Evolutionary conservation across 2,113 vertebrate species (phyloP).

Genomic region (Erythrocercus mccallii): DNA sequence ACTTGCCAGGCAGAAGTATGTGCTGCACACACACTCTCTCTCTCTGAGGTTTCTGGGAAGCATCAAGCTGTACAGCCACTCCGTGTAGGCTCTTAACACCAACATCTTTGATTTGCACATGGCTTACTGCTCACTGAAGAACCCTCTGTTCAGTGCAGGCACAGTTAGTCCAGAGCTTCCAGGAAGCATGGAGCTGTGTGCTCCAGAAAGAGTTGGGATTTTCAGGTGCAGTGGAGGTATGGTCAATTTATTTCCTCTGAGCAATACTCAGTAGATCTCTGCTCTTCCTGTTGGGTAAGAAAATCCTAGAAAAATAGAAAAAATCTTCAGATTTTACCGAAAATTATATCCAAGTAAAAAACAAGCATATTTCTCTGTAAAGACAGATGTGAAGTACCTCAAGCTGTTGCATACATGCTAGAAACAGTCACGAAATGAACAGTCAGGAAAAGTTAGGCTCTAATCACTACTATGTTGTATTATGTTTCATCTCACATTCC

Average conservation of each 20-base stretch:
- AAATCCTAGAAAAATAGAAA: neutral
- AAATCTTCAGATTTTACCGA: neutral
- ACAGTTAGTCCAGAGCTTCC: neutral
- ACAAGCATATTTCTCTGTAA: neutral
- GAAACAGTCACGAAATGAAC: neutral
- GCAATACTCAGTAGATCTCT: neutral
- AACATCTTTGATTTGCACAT: neutral
- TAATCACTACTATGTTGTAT: neutral
- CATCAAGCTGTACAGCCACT: neutral
- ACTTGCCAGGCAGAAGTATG: slow-evolving; percentile 24
- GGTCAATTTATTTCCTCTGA: neutral
- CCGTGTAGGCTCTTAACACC: neutral
- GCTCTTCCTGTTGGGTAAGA: neutral
- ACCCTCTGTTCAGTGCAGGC: neutral
- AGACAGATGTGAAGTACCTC: neutral
- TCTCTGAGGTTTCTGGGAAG: slow-evolving; percentile 40
- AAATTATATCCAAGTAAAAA: neutral
- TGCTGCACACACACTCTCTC: neutral
- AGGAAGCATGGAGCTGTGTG: neutral
- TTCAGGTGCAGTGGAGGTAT: neutral
- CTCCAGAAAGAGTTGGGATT: neutral
- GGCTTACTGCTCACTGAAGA: neutral
- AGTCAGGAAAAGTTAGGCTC: neutral
- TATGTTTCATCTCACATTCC: neutral
- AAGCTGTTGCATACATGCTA: neutral